Percentiles rank a stretch among this genome's conserved stretches.
These are phyloP conservation scores for Caenorhabditis brenneri DNA, from an alignment of 1,140 invertebrate genomes.

Conservation along the genomic window DNA sequence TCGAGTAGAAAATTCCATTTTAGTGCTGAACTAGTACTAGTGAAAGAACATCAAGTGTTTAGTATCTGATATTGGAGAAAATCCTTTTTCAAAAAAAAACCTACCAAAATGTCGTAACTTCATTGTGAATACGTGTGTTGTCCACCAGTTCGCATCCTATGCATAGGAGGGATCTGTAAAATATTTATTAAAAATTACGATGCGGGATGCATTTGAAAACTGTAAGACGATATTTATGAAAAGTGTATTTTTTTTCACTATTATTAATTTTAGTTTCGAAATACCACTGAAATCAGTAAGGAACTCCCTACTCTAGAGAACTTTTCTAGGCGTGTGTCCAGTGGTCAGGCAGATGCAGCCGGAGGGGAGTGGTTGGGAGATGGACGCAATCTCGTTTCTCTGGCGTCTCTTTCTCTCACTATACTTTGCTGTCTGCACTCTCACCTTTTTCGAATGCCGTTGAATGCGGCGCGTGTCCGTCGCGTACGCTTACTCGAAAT, in stretches of 20 bases:
- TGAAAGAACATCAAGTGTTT: too few relatives aligned
- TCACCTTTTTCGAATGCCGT: not conserved
- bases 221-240: not conserved
- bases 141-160: constrained; percentile 2
- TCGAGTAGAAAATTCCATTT: too few relatives aligned
- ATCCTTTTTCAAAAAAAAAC: not conserved
- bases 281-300: not conserved
- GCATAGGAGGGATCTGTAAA: not conserved
- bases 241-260: not conserved
- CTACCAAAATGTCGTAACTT: not conserved
- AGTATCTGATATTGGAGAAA: too few relatives aligned
- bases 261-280: too few relatives aligned
- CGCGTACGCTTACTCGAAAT: not conserved
- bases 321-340: constrained; percentile 13
- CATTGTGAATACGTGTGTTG: not conserved
- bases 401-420: not conserved
- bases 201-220: not conserved
- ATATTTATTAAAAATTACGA: too few relatives aligned
- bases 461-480: not conserved
- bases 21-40: not conserved
- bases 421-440: constrained; percentile 3
- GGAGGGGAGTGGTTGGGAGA: not conserved
- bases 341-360: too few relatives aligned
- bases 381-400: constrained; percentile 14
- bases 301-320: not conserved